Evolutionary conservation across 2,797 vertebrate genomes (phyloP).

Genomic region (Erithacus rubecula): DNA sequence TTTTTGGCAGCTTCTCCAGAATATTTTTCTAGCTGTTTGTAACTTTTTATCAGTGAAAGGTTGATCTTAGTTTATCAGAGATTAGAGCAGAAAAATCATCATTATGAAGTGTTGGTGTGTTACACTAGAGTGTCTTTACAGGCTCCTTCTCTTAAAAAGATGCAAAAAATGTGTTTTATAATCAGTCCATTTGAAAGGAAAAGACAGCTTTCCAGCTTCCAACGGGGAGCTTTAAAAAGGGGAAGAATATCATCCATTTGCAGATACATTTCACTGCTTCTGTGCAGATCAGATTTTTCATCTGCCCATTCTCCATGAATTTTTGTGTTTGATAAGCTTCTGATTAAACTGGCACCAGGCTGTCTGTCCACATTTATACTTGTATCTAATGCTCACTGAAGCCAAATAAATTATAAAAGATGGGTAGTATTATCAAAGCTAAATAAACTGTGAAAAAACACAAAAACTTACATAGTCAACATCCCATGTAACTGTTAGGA

Average conservation of each 20-base stretch:
- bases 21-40: background rate
- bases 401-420: background rate
- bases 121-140: background rate
- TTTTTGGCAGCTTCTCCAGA: background rate
- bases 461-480: background rate
- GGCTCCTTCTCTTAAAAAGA: background rate
- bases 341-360: background rate
- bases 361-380: background rate
- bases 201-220: background rate
- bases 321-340: background rate
- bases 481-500: background rate
- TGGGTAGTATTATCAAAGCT: background rate
- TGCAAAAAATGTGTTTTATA: background rate
- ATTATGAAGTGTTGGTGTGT: background rate
- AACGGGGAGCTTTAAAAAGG: background rate
- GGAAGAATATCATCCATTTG: background rate
- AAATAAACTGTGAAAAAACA: background rate
- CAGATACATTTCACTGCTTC: background rate
- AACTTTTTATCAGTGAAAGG: background rate
- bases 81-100: background rate
- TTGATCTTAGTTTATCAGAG: background rate
- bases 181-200: background rate
- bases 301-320: background rate
- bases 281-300: background rate
- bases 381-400: background rate